phyloP scores from a whole-genome alignment of 2,888 invertebrate species.

The Tromatobia lineatoria region DNA sequence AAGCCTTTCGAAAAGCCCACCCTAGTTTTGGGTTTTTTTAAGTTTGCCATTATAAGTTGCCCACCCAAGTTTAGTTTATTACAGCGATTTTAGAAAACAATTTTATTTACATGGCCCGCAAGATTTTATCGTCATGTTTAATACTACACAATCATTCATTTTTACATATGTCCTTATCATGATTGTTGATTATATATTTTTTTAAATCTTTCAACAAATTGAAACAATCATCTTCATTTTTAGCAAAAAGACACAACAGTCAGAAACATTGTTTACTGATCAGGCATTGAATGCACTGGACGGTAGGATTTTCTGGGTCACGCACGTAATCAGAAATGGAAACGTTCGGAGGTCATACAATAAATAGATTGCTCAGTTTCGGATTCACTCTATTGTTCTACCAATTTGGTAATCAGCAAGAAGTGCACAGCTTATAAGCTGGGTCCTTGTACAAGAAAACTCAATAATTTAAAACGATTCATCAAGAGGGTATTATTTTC shows the following conservation, averaged over 20 bases:
- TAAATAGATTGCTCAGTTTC: constrained; percentile 48
- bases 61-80: too few relatives aligned
- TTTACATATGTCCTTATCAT: constrained; percentile 71
- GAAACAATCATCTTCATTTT: background rate
- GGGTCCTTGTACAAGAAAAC: constrained; percentile 50
- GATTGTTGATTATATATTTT: background rate
- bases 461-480: constrained; percentile 6
- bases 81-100: too few relatives aligned
- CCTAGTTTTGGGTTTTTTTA: too few relatives aligned
- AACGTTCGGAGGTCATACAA: constrained; percentile 72
- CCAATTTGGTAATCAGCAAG: constrained; percentile 18
- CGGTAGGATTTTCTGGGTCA: constrained; percentile 75
- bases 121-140: too few relatives aligned
- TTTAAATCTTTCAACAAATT: too few relatives aligned
- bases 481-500: background rate
- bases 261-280: constrained; percentile 71
- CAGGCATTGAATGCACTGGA: constrained; percentile 73
- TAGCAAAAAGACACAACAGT: constrained; percentile 70
- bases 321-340: constrained; percentile 73
- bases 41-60: too few relatives aligned
- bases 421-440: background rate
- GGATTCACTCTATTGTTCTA: constrained; percentile 21
- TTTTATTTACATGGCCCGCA: too few relatives aligned
- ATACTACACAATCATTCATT: too few relatives aligned
- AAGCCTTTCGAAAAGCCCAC: too few relatives aligned